Conservation (phyloP, 2,113 vertebrate genomes). For the Odocoileus hemionus region DNA sequence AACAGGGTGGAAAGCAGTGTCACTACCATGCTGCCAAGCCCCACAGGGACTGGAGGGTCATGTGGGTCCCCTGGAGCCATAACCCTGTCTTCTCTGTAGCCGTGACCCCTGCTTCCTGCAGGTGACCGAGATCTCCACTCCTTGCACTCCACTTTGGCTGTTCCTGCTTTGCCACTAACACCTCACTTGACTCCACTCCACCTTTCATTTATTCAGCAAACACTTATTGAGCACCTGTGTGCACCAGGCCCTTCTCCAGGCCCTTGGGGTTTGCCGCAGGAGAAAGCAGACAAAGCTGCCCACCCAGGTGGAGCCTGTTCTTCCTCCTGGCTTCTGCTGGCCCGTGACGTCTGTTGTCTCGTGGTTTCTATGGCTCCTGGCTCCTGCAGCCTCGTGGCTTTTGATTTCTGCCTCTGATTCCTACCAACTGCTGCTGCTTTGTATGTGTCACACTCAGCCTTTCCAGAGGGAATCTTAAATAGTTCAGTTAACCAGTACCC, state of each 20-base stretch:
- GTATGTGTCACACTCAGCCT: background rate
- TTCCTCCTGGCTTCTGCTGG: background rate
- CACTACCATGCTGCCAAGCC: background rate
- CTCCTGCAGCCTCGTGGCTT: background rate
- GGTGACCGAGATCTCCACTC: accelerated
- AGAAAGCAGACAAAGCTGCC: background rate
- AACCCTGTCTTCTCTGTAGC: background rate
- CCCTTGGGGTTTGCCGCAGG: background rate
- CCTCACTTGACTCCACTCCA: background rate
- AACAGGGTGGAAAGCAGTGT: background rate
- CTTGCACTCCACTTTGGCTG: background rate
- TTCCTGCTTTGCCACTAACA: background rate
- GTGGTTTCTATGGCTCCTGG: background rate
- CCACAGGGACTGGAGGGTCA: background rate
- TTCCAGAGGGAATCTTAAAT: background rate
- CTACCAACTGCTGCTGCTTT: background rate
- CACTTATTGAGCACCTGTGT: background rate
- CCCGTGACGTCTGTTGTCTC: background rate
- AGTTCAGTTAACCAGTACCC: background rate
- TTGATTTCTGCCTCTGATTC: background rate
- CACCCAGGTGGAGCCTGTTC: background rate
- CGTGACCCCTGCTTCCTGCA: background rate
- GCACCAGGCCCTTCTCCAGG: background rate
- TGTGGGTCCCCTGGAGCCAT: accelerated
- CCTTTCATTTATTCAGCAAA: background rate